Percentiles rank a stretch among this genome's conserved stretches.
Conservation (phyloP, 1,140 invertebrate species). For the Ladona fulva region DNA sequence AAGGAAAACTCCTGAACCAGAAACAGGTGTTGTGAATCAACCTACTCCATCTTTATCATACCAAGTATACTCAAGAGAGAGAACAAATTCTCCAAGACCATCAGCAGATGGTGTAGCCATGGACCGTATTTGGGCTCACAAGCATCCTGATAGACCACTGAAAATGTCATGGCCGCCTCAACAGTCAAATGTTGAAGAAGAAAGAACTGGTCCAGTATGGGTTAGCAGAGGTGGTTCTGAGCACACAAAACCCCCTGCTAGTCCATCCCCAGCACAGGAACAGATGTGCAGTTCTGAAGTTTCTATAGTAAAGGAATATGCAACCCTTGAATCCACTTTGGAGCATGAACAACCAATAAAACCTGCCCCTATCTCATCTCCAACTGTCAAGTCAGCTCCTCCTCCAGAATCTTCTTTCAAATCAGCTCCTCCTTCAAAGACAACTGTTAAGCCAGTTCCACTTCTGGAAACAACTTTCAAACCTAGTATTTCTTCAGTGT, state of each 20-base stretch:
- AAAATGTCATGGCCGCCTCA: conserved; percentile 44
- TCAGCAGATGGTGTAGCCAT: conserved; percentile 26
- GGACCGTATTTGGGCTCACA: conserved; percentile 40
- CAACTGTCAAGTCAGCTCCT: conserved; percentile 20
- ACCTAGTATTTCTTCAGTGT: neutral
- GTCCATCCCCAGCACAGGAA: neutral
- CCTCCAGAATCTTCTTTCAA: conserved; percentile 17
- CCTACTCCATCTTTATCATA: neutral
- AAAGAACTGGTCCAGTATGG: conserved; percentile 30
- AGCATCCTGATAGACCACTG: conserved; percentile 36
- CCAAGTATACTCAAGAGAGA: neutral
- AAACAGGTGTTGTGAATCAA: conserved; percentile 12
- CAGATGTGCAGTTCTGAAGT: neutral
- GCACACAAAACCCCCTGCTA: neutral
- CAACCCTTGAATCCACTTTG: neutral
- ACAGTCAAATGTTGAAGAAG: conserved; percentile 24
- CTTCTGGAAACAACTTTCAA: neutral
- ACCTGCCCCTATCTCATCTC: neutral
- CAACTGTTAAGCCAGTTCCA: neutral
- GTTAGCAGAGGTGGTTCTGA: conserved; percentile 14
- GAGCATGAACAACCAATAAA: neutral
- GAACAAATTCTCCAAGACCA: conserved; percentile 24
- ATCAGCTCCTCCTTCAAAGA: neutral
- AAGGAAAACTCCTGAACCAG: conserved; percentile 22
- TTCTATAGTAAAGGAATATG: neutral